Evolutionary conservation across 2,113 vertebrate species (phyloP).

Genomic region (Bubo scandiacus): DNA sequence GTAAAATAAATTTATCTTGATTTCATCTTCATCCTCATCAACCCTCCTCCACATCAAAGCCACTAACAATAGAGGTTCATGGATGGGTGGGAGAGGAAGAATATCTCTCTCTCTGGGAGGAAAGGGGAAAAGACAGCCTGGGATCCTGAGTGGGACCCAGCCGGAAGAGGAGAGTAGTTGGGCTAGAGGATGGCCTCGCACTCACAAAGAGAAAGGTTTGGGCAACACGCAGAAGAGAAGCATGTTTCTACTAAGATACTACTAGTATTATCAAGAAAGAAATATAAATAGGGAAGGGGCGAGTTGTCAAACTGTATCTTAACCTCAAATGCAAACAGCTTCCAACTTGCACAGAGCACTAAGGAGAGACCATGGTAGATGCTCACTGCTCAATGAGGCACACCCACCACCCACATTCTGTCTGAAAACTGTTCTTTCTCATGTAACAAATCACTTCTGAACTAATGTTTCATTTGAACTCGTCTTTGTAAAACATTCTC

Average conservation of each 20-base stretch:
- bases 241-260: neutral
- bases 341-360: neutral
- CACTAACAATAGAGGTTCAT: neutral
- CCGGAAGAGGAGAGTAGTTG: neutral
- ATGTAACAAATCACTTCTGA: neutral
- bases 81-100: neutral
- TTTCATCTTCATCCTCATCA: neutral
- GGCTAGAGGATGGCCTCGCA: neutral
- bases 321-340: neutral
- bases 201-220: neutral
- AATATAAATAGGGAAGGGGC: neutral
- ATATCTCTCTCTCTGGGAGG: neutral
- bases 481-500: neutral
- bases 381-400: neutral
- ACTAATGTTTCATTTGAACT: neutral
- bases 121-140: neutral
- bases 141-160: neutral
- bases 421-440: neutral
- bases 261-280: neutral
- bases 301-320: neutral
- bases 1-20: neutral
- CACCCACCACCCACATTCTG: neutral
- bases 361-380: accelerated
- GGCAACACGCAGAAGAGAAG: neutral
- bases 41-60: neutral